Evolutionary conservation across 2,113 vertebrate genomes (phyloP).

Genomic region (Pterocles burchelli): DNA sequence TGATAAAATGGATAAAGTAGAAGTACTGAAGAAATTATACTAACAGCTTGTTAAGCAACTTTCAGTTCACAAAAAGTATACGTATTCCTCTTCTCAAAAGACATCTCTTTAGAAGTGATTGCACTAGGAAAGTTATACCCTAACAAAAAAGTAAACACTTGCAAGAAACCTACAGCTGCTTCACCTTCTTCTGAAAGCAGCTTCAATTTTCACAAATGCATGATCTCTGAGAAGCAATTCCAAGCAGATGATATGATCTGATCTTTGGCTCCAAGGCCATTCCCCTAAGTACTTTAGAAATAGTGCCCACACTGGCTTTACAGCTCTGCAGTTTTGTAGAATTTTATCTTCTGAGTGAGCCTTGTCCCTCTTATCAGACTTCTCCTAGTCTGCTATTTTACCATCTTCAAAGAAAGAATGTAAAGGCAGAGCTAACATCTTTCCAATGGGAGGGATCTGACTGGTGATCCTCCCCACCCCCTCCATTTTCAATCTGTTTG

Average conservation of each 20-base stretch:
- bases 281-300: constrained; percentile 45
- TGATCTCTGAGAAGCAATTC: constrained; percentile 22
- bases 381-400: constrained; percentile 51
- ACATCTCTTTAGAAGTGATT: background rate
- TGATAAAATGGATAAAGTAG: background rate
- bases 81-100: background rate
- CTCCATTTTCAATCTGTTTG: background rate
- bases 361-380: constrained; percentile 52
- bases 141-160: background rate
- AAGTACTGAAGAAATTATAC: background rate
- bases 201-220: background rate
- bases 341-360: constrained; percentile 62
- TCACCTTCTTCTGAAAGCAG: constrained; percentile 4
- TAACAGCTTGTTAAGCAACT: background rate
- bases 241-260: constrained; percentile 46
- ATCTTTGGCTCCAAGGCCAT: constrained; percentile 59
- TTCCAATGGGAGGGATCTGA: constrained; percentile 4
- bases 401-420: constrained; percentile 69
- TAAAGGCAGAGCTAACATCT: constrained; percentile 37
- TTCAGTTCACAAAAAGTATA: background rate
- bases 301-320: constrained; percentile 59
- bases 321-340: constrained; percentile 59
- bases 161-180: background rate
- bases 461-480: background rate
- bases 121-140: background rate